Base-by-base conservation (phyloP, 2,888 invertebrate species). In the Polydesmus complanatus region DNA sequence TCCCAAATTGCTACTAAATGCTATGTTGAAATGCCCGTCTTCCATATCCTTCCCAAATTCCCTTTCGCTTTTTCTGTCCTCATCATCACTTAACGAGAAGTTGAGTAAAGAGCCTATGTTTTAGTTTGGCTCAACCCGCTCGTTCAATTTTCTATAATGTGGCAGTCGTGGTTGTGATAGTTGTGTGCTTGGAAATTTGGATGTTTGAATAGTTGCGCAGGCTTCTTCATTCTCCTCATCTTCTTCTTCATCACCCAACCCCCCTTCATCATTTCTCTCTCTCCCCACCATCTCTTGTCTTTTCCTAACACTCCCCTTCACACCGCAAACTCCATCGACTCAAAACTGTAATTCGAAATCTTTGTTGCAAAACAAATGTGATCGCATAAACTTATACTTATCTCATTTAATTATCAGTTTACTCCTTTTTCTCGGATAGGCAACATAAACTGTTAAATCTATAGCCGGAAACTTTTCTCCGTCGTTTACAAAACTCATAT, bases 371-470 rank as follows among this genome's bases (percentile, higher is more conserved):
- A 37, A 37, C 37, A 37, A 37, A 37, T 37, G 37, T 37, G 37
- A 37, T 37, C 37, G 14, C 14, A 37, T 37, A 37, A 37, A 37
- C 37, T 37, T 37, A 14, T 37, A 37, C 37, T 37, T 37, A 37
- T 37, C 37, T 37, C 37, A 37, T 37, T 37, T 37, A 37, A 37
- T 37, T 37, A 37, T 37, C 37, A 37, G 37, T 37, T 37, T 22
- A 55, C n/a, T 27, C 22, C 27, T 55, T 27, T 18, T 27, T 19
- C 21, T n/a, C 19, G 37, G 27, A 56, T 26, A n/a, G 50, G 54
- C 8, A 14, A 27, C 19, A 54, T 23, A 22, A 54, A 53, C 50
- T 27, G 49, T 3, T 60, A 48, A 60, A 54, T 27, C 48, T 22
- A 25, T 21, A 37, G 37, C 14, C 37, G 37, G 8, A 14, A 37